Conservation (phyloP, 2,113 vertebrate genomes). For the Aptenodytes forsteri region DNA sequence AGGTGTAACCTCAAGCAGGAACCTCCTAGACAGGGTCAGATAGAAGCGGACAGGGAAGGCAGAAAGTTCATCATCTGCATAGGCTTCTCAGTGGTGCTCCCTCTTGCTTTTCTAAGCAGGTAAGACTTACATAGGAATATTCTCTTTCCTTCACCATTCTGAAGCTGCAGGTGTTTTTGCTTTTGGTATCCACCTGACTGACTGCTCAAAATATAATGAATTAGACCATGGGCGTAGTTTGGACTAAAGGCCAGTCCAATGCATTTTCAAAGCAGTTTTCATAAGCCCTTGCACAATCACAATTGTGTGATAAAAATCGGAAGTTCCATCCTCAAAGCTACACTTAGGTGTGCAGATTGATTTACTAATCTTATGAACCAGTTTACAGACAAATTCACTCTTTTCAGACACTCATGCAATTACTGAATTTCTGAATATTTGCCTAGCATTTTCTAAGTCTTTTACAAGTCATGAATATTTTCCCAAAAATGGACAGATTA, state of each 20-base stretch:
- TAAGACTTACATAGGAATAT: not conserved
- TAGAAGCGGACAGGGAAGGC: not conserved
- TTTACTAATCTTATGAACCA: not conserved
- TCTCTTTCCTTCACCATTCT: not conserved
- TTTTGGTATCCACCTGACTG: not conserved
- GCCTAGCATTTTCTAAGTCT: not conserved
- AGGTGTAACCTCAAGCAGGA: not conserved
- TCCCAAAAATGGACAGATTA: not conserved
- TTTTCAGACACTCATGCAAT: rapidly evolving
- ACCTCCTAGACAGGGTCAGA: not conserved
- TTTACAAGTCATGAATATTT: not conserved
- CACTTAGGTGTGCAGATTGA: not conserved
- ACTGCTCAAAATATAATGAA: not conserved
- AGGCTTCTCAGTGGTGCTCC: not conserved
- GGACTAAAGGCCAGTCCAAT: not conserved
- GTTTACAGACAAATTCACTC: not conserved
- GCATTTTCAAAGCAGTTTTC: not conserved
- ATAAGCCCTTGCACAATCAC: not conserved
- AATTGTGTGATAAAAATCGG: not conserved
- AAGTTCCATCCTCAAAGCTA: not conserved
- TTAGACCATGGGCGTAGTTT: not conserved
- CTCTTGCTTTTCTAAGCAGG: not conserved
- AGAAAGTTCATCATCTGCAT: not conserved
- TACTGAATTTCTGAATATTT: not conserved
- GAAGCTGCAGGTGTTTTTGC: not conserved